Percentiles rank a stretch among this genome's conserved stretches.
phyloP scores from a whole-genome alignment of 2,888 invertebrate species.

The Erebia aethiops region DNA sequence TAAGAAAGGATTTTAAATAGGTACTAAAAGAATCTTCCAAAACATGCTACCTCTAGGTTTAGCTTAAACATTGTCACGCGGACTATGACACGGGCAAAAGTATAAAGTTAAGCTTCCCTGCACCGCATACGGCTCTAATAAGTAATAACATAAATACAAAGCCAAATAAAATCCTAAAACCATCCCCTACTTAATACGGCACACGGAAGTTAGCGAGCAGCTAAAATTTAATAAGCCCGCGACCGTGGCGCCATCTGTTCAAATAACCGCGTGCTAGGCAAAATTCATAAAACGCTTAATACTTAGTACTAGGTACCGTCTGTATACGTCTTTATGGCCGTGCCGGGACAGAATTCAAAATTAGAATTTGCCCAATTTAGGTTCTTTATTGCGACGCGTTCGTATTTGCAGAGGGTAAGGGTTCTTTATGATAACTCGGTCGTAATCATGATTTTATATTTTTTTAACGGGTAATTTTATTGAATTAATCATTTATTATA shows the following conservation, averaged over 20 bases:
- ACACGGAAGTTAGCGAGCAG: slow-evolving; percentile 43
- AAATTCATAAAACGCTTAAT: slow-evolving; percentile 53
- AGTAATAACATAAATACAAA: slow-evolving; percentile 26
- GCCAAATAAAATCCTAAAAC: slow-evolving; percentile 34
- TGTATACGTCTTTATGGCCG: slow-evolving; percentile 49
- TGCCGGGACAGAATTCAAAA: slow-evolving; percentile 50
- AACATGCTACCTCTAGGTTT: no score
- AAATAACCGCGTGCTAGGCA: slow-evolving; percentile 45
- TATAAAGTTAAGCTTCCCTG: not conserved
- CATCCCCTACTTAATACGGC: slow-evolving; percentile 40
- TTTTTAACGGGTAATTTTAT: not conserved
- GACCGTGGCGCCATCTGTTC: slow-evolving; percentile 45
- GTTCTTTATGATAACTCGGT: slow-evolving; percentile 26
- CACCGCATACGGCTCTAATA: slow-evolving; percentile 13
- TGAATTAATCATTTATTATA: no score
- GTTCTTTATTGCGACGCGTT: slow-evolving; percentile 39
- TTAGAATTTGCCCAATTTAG: slow-evolving; percentile 50
- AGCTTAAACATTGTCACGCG: no score
- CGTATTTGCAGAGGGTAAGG: slow-evolving; percentile 26
- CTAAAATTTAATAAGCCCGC: slow-evolving; percentile 49
- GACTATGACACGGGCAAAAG: no score
- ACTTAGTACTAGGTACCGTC: slow-evolving; percentile 45
- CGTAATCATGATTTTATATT: slow-evolving; percentile 1
- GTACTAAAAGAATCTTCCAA: no score
- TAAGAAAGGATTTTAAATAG: no score